phyloP scores from a whole-genome alignment of 2,888 invertebrate genomes.

The Hipparchia sbordonii region DNA sequence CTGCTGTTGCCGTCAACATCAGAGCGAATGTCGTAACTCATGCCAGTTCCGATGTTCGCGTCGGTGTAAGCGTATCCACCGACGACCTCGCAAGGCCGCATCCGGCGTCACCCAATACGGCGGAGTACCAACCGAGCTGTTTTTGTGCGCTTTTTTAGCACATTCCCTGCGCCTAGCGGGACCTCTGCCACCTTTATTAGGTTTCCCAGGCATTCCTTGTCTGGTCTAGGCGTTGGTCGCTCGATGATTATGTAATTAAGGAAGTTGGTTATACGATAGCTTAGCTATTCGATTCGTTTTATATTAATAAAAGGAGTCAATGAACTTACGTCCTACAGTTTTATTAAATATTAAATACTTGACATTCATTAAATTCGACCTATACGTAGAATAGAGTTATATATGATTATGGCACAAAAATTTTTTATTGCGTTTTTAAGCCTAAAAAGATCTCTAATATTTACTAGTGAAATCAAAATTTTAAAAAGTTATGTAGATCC shows the following conservation, averaged over 20 bases:
- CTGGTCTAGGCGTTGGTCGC: constrained; percentile 1
- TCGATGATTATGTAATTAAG: constrained; percentile 12
- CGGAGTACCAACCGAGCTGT: constrained; percentile 33
- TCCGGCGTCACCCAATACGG: constrained; percentile 47
- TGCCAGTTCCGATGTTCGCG: neutral
- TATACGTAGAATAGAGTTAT: no score
- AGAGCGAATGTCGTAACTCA: no score
- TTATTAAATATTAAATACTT: no score
- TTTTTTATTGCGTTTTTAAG: no score
- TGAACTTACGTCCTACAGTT: neutral
- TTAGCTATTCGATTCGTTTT: neutral
- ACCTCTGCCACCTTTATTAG: constrained; percentile 21
- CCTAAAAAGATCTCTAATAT: no score
- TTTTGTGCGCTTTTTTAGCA: constrained; percentile 41
- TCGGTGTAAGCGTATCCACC: constrained; percentile 52
- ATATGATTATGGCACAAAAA: no score
- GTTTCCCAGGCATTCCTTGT: constrained; percentile 12
- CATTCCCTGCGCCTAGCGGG: constrained; percentile 51
- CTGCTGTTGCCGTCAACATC: no score
- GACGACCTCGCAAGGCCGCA: constrained; percentile 71
- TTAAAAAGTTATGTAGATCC: no score
- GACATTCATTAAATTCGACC: no score
- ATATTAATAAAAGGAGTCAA: neutral
- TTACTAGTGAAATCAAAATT: no score
- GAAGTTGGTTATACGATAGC: constrained; percentile 4